A percentile compares a stretch with the other conserved stretches of the same genome.
phyloP scores from a whole-genome alignment of 2,797 vertebrate species.

The Emydoidea blandingii region DNA sequence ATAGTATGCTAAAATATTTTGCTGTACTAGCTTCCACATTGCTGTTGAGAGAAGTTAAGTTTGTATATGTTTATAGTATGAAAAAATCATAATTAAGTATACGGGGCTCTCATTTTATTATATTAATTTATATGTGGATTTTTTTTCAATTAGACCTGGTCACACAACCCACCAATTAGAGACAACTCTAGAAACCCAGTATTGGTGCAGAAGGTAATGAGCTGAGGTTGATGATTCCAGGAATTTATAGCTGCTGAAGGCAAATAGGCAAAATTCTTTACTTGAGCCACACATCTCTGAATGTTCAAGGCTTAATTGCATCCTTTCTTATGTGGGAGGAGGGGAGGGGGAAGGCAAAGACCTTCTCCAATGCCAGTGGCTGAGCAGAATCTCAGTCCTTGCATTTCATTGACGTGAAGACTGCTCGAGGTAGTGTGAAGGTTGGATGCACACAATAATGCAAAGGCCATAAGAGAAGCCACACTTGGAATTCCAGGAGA shows the following conservation, averaged over 20 bases:
- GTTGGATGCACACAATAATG: neutral
- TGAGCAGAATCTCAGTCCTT: neutral
- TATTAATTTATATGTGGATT: neutral
- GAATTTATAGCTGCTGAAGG: neutral
- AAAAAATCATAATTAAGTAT: neutral
- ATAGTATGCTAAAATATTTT: neutral
- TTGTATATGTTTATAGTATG: neutral
- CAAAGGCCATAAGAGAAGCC: neutral
- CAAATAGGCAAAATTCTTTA: neutral
- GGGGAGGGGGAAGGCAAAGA: neutral
- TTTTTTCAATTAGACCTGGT: neutral
- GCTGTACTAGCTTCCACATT: neutral
- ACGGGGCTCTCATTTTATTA: neutral
- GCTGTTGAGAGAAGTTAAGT: neutral
- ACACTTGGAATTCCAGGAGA: neutral
- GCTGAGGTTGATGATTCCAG: neutral
- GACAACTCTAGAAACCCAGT: neutral
- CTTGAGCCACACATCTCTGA: neutral
- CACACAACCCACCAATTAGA: neutral
- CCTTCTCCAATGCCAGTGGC: neutral
- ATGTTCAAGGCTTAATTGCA: neutral
- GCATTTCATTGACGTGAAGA: neutral
- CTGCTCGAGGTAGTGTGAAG: neutral
- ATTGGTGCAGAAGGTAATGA: neutral
- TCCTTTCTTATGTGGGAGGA: neutral